phyloP scores from a whole-genome alignment of 2,888 invertebrate genomes.

The Exephanes ischioxanthus region DNA sequence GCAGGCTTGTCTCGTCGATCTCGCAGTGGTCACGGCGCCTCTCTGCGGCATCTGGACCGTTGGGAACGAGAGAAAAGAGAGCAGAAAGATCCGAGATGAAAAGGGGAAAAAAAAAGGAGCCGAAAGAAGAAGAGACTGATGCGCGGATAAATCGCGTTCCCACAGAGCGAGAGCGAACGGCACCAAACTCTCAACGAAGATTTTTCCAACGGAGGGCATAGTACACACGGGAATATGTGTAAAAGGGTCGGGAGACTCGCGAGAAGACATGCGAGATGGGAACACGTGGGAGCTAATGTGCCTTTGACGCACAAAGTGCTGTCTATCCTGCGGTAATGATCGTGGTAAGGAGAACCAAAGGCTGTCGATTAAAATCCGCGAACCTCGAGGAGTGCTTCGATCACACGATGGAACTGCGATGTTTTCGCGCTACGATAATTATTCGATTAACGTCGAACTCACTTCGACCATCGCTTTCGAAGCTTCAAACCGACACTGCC shows the following conservation, averaged over 20 bases:
- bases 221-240: conserved; percentile 10
- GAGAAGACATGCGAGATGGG: conserved; percentile 45
- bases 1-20: background rate
- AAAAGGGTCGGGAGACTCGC: conserved; percentile 26
- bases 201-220: conserved; percentile 34
- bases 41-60: conserved; percentile 1
- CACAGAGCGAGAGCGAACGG: conserved; percentile 30
- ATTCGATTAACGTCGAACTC: background rate
- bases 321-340: conserved; percentile 55
- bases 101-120: conserved; percentile 19
- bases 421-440: background rate
- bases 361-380: conserved; percentile 4
- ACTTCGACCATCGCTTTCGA: background rate
- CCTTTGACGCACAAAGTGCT: conserved; percentile 45
- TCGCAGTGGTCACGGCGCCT: conserved; percentile 6
- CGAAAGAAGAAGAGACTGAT: conserved; percentile 38
- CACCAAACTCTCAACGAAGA: conserved; percentile 5
- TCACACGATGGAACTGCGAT: background rate
- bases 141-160: conserved; percentile 54
- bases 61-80: conserved; percentile 17
- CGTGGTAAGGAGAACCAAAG: conserved; percentile 21
- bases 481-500: background rate
- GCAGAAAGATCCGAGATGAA: conserved; percentile 35
- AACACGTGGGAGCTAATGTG: conserved; percentile 22
- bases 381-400: background rate